phyloP scores from a whole-genome alignment of 2,797 vertebrate genomes.

The Sternotherus odoratus region DNA sequence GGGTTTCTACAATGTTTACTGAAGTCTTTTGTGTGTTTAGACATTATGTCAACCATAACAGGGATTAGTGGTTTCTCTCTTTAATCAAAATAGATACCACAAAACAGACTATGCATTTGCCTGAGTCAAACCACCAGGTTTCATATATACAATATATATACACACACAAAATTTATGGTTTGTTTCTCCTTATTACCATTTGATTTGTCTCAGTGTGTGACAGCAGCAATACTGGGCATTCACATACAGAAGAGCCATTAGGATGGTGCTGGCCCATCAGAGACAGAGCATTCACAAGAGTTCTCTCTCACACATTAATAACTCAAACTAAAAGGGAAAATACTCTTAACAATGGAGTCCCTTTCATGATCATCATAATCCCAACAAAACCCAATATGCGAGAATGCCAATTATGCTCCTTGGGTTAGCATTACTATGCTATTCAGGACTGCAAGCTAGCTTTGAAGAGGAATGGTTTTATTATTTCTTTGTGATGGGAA shows the following conservation, averaged over 20 bases:
- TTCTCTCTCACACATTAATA: background rate
- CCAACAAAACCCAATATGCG: background rate
- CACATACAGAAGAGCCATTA: background rate
- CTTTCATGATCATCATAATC: conserved; percentile 8
- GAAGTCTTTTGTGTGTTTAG: background rate
- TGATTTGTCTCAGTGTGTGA: background rate
- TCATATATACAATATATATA: background rate
- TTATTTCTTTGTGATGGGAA: background rate
- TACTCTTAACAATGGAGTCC: background rate
- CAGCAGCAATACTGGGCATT: background rate
- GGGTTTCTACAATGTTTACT: background rate
- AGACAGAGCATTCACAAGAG: too few relatives aligned
- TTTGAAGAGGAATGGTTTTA: background rate
- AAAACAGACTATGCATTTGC: background rate
- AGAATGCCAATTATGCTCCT: background rate
- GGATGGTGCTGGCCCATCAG: background rate
- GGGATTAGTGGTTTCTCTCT: background rate
- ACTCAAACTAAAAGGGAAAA: background rate
- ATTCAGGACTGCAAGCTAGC: background rate
- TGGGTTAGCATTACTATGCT: accelerated
- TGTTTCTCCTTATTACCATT: background rate
- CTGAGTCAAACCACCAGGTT: background rate
- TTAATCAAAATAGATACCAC: background rate
- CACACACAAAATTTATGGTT: conserved; percentile 9
- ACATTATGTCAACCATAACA: background rate